Conservation (phyloP, 37 sponge, comb jelly and placozoan genomes). For the Chondrilla cf. caribensis region DNA sequence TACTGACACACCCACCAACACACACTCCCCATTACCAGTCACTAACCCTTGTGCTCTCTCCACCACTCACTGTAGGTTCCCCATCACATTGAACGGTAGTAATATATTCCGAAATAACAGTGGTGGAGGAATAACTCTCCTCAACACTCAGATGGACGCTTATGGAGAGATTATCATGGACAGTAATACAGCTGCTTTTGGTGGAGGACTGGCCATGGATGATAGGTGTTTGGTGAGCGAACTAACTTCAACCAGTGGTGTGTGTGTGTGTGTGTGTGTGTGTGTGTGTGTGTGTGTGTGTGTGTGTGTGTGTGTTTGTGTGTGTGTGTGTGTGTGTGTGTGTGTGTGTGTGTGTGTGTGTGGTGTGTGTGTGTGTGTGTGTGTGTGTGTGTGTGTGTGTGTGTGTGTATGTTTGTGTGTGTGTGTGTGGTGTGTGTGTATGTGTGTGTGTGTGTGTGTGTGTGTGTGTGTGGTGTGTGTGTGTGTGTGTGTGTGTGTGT, state of each 20-base stretch:
- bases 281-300: constrained; percentile 19
- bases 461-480: neutral
- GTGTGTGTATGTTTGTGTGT: neutral
- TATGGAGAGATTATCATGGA: constrained; percentile 39
- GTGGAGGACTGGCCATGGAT: constrained; percentile 78
- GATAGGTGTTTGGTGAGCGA: constrained; percentile 66
- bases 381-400: constrained; percentile 14
- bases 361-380: constrained; percentile 9
- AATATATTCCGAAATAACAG: constrained; percentile 49
- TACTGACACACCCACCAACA: neutral
- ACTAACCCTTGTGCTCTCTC: too few relatives aligned
- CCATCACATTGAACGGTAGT: constrained; percentile 43
- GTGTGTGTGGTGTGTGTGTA: constrained; percentile 8
- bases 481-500: neutral
- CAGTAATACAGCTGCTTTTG: constrained; percentile 67
- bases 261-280: neutral
- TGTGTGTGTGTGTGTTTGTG: constrained; percentile 2
- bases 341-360: constrained; percentile 10
- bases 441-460: constrained; percentile 27
- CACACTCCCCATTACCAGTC: too few relatives aligned
- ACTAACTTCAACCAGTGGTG: neutral
- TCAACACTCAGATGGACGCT: constrained; percentile 66
- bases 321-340: neutral
- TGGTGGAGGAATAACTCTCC: constrained; percentile 72
- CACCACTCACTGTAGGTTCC: constrained; percentile 41